Percentiles rank a stretch among this genome's conserved stretches.
Evolutionary conservation across 2,113 vertebrate genomes (phyloP).

Genomic region (Pagrus major): DNA sequence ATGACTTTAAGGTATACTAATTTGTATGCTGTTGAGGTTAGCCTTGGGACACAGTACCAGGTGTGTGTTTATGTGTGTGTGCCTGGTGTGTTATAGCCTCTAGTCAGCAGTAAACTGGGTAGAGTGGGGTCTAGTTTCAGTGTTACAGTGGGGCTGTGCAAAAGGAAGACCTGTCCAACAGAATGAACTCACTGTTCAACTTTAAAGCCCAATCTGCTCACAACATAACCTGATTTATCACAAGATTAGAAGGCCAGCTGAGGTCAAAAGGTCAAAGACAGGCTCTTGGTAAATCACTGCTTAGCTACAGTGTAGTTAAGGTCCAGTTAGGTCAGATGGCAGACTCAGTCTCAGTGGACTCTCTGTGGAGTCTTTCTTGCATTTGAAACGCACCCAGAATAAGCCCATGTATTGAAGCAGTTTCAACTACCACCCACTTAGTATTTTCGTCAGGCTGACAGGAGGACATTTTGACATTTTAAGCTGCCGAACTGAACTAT

Average conservation of each 20-base stretch:
- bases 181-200: not conserved
- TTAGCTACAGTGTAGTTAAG: slow-evolving; percentile 7
- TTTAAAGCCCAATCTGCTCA: slow-evolving; percentile 9
- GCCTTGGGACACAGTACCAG: slow-evolving; percentile 39
- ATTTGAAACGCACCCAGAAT: not conserved
- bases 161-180: not conserved
- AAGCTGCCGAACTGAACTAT: not conserved
- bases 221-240: not conserved
- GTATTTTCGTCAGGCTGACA: not conserved
- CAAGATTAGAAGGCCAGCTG: slow-evolving; percentile 7
- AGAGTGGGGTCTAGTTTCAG: slow-evolving; percentile 5
- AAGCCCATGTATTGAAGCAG: not conserved
- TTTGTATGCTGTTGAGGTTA: slow-evolving; percentile 19
- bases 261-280: slow-evolving; percentile 26
- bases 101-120: slow-evolving; percentile 15
- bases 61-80: slow-evolving; percentile 21
- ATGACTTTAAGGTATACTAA: slow-evolving; percentile 8
- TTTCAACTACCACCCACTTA: not conserved
- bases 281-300: not conserved
- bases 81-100: not conserved
- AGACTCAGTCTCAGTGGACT: not conserved
- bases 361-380: not conserved
- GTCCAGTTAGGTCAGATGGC: not conserved
- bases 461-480: not conserved
- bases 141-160: not conserved